Percentiles rank a stretch among this genome's conserved stretches.
Conservation (phyloP, 2,113 vertebrate species). For the Halcyon senegalensis region DNA sequence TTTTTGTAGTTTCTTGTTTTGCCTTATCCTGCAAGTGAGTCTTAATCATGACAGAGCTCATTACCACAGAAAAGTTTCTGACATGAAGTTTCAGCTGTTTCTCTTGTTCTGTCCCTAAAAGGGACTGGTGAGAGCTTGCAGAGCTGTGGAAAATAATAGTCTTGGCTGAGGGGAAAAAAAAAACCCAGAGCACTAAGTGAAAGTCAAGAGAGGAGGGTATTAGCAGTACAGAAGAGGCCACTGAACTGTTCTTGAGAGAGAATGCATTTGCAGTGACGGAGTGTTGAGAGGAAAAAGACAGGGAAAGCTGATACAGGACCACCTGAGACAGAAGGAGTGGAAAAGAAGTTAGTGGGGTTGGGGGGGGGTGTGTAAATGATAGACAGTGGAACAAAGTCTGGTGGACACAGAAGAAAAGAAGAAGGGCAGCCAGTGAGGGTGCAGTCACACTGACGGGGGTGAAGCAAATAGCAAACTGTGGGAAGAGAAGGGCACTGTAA, state of each 20-base stretch:
- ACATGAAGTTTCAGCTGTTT: background rate
- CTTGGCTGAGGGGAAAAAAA: background rate
- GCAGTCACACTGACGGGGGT: background rate
- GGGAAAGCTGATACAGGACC: background rate
- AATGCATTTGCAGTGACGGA: background rate
- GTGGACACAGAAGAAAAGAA: background rate
- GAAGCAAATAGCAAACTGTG: background rate
- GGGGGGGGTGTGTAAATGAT: background rate
- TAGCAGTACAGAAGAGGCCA: background rate
- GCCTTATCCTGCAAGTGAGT: background rate
- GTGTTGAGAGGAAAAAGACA: background rate
- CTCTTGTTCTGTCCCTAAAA: background rate
- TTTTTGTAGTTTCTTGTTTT: background rate
- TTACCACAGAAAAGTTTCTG: background rate
- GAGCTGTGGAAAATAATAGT: background rate
- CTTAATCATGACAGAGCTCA: background rate
- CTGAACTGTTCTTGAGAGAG: background rate
- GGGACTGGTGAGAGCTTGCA: background rate
- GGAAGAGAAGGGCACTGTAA: background rate
- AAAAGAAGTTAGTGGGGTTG: background rate
- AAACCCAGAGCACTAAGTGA: background rate
- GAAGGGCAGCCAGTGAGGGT: background rate
- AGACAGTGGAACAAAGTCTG: background rate
- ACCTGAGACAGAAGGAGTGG: background rate
- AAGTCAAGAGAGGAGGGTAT: background rate